Evolutionary conservation across 2,113 vertebrate genomes (phyloP).

Genomic region (Epinephelus cyanopodus): DNA sequence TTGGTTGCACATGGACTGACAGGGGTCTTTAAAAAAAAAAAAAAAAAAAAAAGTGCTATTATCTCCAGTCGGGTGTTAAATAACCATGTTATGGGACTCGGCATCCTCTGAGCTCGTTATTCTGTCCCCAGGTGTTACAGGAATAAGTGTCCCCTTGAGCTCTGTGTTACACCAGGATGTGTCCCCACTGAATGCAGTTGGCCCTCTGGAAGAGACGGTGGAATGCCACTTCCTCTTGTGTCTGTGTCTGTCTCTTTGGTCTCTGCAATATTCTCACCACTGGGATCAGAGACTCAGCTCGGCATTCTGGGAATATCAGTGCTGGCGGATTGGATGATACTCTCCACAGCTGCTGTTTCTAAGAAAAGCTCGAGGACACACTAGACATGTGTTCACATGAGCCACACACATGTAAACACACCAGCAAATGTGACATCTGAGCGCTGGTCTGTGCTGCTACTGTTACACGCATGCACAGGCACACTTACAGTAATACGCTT

Average conservation of each 20-base stretch:
- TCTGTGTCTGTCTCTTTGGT: constrained; percentile 54
- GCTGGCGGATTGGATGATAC: constrained; percentile 72
- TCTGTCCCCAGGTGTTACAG: constrained; percentile 68
- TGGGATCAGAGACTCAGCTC: constrained; percentile 70
- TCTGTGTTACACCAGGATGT: constrained; percentile 54
- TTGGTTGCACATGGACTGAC: constrained; percentile 45
- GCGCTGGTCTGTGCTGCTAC: constrained; percentile 8
- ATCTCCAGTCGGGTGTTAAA: constrained; percentile 74
- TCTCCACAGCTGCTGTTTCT: constrained; percentile 82
- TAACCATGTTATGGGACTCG: constrained; percentile 69
- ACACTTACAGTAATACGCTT: constrained; percentile 49
- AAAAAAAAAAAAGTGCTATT: constrained; percentile 36
- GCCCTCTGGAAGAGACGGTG: constrained; percentile 57
- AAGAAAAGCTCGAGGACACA: constrained; percentile 78
- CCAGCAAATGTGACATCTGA: constrained; percentile 36
- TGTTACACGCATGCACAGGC: constrained; percentile 40
- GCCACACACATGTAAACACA: constrained; percentile 50
- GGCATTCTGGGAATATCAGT: constrained; percentile 80
- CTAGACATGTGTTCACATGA: constrained; percentile 43
- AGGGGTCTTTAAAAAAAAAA: constrained; percentile 5
- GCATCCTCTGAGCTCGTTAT: constrained; percentile 73
- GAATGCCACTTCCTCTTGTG: constrained; percentile 71
- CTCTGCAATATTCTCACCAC: constrained; percentile 59
- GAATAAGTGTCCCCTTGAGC: constrained; percentile 74
- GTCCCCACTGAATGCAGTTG: constrained; percentile 61